Conservation (phyloP, 2,888 invertebrate species). For the Alviniconcha strummeri region DNA sequence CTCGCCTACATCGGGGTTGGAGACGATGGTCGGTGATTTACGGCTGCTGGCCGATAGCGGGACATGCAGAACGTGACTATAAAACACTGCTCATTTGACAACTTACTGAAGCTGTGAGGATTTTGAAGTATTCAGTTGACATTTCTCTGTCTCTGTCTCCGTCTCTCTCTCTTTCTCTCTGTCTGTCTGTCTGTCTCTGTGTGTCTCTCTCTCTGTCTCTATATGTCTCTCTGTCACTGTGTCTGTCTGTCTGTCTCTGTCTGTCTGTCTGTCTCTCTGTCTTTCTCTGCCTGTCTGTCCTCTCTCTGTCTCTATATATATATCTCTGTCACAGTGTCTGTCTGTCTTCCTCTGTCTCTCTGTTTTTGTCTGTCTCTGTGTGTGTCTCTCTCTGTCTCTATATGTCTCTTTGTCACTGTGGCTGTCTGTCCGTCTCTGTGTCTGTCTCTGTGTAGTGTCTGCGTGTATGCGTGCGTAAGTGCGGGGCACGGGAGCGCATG, state of each 20-base stretch:
- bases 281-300: background rate
- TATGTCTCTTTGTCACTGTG: background rate
- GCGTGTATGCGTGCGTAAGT: no score
- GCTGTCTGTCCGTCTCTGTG: background rate
- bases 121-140: background rate
- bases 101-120: slow-evolving; percentile 4
- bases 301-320: background rate
- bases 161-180: background rate
- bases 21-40: no score
- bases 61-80: background rate
- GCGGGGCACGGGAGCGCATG: no score
- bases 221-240: background rate
- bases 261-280: background rate
- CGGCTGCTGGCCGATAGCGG: no score
- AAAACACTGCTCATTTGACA: slow-evolving; percentile 8
- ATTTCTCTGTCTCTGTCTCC: background rate
- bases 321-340: background rate
- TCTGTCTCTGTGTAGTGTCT: background rate
- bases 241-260: background rate
- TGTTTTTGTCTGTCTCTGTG: background rate
- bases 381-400: background rate
- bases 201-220: background rate
- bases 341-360: background rate
- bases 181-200: background rate
- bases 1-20: background rate